Evolutionary conservation across 2,797 vertebrate species (phyloP), one percentile per base, ranked within the genome.

Genomic region (Hyperoplus lanceolatus): DNA sequence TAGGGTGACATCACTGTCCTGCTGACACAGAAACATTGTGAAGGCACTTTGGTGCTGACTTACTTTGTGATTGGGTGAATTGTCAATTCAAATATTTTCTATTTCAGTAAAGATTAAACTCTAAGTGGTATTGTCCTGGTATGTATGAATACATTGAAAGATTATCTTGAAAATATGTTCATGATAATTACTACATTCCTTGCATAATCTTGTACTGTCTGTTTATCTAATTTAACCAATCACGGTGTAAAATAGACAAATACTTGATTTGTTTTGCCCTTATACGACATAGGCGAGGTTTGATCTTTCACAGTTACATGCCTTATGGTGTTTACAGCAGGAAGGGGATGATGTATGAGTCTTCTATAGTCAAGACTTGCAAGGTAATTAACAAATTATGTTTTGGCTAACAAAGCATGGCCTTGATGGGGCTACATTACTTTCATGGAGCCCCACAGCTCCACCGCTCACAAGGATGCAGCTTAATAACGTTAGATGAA

Each of bases 381-480:
- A 66, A 85, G 83, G 92, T 96, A 93, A 95, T 96, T 94, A 94
- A 94, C 92, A 91, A 95, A 94, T 90, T 79, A 92, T 91, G 79
- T 86, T 92, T 88, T 85, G 89, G 86, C 90, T 92, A 94, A 93
- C 85, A 91, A 91, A 92, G 89, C 87, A 71, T 43, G 80, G 90
- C 83, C 80, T 82, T 91, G 90, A 92, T 84, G 65, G 83, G 85
- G 75, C 90, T 79, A 83, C 82, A 91, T 92, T 85, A 89, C 79
- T 91, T 89, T 91, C 64, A 80, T 45, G 83, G 87, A 87, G 80
- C 73, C 89, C 84, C 86, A 77, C 86, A 83, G 92, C 80, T 83
- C 50, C 75, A 69, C 81, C 55, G 66, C 88, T 87, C 91, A 82
- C 79, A 77, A 85, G 83, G 90, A 86, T 81, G 82, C 78, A 14